phyloP scores from a whole-genome alignment of 2,888 invertebrate species.

The Emmelina monodactyla region DNA sequence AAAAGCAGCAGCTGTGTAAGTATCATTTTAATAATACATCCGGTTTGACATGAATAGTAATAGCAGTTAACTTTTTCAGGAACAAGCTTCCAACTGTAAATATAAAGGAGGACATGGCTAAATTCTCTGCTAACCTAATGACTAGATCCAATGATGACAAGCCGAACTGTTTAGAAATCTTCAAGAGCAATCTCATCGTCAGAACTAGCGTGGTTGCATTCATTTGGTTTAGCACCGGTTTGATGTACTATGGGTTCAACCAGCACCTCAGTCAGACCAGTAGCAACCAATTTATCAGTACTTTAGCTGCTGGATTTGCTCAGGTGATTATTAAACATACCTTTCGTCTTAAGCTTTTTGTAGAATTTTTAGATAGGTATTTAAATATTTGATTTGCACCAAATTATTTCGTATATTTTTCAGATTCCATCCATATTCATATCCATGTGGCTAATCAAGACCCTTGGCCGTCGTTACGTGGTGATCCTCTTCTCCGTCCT shows the following conservation, averaged over 20 bases:
- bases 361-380: too few species aligned
- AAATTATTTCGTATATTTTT: too few species aligned
- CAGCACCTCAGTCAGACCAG: constrained; percentile 82
- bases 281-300: constrained; percentile 82
- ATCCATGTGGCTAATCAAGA: too few species aligned
- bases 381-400: too few species aligned
- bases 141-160: constrained; percentile 29
- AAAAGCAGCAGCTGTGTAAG: constrained; percentile 67
- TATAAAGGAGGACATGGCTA: constrained; percentile 48
- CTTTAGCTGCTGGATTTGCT: constrained; percentile 67
- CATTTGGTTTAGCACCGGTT: constrained; percentile 82
- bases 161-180: constrained; percentile 68
- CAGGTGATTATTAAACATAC: too few species aligned
- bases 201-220: constrained; percentile 73
- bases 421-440: too few species aligned
- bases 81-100: constrained; percentile 57
- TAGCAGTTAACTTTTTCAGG: not conserved
- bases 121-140: constrained; percentile 28
- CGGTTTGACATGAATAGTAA: too few species aligned
- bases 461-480: too few species aligned
- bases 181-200: constrained; percentile 68
- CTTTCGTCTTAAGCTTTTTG: too few species aligned
- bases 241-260: constrained; percentile 85
- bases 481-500: too few species aligned
- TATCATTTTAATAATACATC: constrained; percentile 15